A percentile compares a stretch with the other conserved stretches of the same genome.
These are phyloP conservation scores for Melitaea cinxia DNA, from an alignment of 1,140 invertebrate genomes.

Conservation along the genomic window DNA sequence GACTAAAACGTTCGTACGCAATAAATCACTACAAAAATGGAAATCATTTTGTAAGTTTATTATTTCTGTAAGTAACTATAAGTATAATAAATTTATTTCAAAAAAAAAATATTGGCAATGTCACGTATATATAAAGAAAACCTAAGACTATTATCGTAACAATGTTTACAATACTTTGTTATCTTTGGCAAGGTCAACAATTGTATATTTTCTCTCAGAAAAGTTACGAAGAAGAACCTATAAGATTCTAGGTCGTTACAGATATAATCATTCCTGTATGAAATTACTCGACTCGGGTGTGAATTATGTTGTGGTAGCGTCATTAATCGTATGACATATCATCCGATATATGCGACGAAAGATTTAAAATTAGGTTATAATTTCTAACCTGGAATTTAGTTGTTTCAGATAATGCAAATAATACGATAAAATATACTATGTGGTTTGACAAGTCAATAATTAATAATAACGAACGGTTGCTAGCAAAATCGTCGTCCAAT, in stretches of 20 bases:
- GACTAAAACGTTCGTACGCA: no score
- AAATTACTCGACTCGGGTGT: slow-evolving; percentile 42
- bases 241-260: slow-evolving; percentile 43
- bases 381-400: slow-evolving; percentile 31
- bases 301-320: slow-evolving; percentile 61
- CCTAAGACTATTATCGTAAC: not conserved
- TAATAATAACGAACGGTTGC: no score
- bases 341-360: slow-evolving; percentile 46
- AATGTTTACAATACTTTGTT: slow-evolving; percentile 7
- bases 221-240: slow-evolving; percentile 19
- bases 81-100: no score
- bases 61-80: no score
- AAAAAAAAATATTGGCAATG: slow-evolving; percentile 1
- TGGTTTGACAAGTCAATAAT: no score
- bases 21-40: no score
- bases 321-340: slow-evolving; percentile 55
- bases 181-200: slow-evolving; percentile 25
- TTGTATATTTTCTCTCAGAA: slow-evolving; percentile 24
- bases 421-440: not conserved
- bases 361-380: slow-evolving; percentile 51
- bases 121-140: not conserved
- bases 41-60: no score
- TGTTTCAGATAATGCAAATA: not conserved
- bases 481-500: no score
- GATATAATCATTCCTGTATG: slow-evolving; percentile 45